Evolutionary conservation across 2,113 vertebrate genomes (phyloP), one percentile per base, ranked within the genome.

Genomic region (Trematomus loennbergii): DNA sequence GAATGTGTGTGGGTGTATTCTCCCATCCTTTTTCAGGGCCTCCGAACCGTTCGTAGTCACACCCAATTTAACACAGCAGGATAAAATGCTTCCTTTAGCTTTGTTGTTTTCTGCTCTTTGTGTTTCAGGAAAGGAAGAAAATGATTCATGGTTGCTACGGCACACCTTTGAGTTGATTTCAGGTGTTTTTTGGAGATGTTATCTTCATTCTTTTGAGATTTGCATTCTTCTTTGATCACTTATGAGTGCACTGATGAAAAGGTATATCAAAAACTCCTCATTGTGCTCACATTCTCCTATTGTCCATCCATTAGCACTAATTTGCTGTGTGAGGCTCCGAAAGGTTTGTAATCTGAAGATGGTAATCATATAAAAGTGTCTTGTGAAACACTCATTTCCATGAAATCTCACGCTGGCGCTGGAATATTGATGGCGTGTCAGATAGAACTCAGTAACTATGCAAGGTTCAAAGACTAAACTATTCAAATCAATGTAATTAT

Each of bases 31-130:
- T 40, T 64, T 83, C 75, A 29, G 90, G 93, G 93, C 95, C 96
- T 97, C 96, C 87, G 94, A 96, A 96, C 96, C 93, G 94, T 95
- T 96, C 95, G 94, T 95, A 96, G 95, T 97, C 96, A 96, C 95
- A 90, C 95, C 96, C 96, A 96, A 96, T 97, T 97, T 96, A 97
- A 96, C 95, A 89, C 94, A 76, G 87, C 91, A 84, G 94, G 95
- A 94, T 94, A 88, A 94, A 93, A 92, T 87, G 83, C 93, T 93
- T 89, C 91, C 91, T 94, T 94, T 72, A 75, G 68, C 89, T 90
- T 89, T 90, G 85, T 88, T 90, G 93, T 95, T 96, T 95, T 94
- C 75, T 62, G 69, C 48, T 83, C 36, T 69, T 78, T 10, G 70
- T 64, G 66, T 88, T 64, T 73, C 63, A 13, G 46, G 71, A 50